Evolutionary conservation across 2,888 invertebrate genomes (phyloP).

Genomic region (Drosophila trichaetosa): DNA sequence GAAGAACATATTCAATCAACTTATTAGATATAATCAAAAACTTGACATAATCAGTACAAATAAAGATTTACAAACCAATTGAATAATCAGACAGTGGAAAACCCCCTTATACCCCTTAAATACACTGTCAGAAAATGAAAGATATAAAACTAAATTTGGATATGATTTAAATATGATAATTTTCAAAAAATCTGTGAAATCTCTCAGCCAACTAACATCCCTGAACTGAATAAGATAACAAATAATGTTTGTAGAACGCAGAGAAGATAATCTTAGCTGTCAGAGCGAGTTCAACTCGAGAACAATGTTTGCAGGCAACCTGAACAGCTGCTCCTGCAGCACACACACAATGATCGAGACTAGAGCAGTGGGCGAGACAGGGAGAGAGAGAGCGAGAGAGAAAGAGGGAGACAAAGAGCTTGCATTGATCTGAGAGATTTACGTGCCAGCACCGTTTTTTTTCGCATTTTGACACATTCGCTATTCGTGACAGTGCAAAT

Average conservation of each 20-base stretch:
- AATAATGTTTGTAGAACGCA: not conserved
- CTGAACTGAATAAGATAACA: not conserved
- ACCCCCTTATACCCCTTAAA: slow-evolving; percentile 14
- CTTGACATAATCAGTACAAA: slow-evolving; percentile 42
- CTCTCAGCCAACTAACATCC: not conserved
- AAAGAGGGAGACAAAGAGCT: slow-evolving; percentile 49
- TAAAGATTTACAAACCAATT: slow-evolving; percentile 51
- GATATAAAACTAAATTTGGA: slow-evolving; percentile 9
- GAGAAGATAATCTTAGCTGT: not conserved
- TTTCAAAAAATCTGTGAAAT: not conserved
- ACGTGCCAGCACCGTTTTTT: slow-evolving; percentile 37
- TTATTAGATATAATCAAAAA: slow-evolving; percentile 44
- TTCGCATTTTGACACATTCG: slow-evolving; percentile 64
- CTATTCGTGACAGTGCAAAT: slow-evolving; percentile 71
- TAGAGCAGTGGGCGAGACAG: not conserved
- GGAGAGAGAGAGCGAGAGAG: not conserved
- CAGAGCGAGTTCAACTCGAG: not conserved
- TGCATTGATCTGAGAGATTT: slow-evolving; percentile 50
- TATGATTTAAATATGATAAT: not conserved
- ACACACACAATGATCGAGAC: not conserved
- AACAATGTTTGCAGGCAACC: slow-evolving; percentile 8
- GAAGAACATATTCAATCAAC: slow-evolving; percentile 26
- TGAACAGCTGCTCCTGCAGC: not conserved
- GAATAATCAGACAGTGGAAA: slow-evolving; percentile 39
- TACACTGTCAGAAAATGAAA: slow-evolving; percentile 8